phyloP scores from a whole-genome alignment of 1,140 invertebrate genomes.

The Arctopsyche grandis region DNA sequence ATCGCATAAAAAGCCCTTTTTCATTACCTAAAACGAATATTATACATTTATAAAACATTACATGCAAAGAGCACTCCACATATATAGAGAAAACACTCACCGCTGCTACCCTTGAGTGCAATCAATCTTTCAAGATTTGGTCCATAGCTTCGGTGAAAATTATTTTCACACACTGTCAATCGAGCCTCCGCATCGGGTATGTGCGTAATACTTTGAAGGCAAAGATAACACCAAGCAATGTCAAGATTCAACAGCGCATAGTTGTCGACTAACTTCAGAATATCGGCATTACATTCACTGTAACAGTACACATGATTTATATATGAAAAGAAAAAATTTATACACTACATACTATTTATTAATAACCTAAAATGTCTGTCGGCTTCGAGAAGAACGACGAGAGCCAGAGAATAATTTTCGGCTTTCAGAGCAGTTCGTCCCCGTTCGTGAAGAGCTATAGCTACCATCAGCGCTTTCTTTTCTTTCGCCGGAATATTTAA shows the following conservation, averaged over 20 bases:
- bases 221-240: constrained; percentile 87
- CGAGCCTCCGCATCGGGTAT: constrained; percentile 77
- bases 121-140: constrained; percentile 74
- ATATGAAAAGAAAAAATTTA: constrained; percentile 3
- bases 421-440: constrained; percentile 73
- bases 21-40: constrained; percentile 69
- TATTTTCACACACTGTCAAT: constrained; percentile 72
- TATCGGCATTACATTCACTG: constrained; percentile 74
- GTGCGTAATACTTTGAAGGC: constrained; percentile 75
- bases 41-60: constrained; percentile 10
- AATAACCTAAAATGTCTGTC: constrained; percentile 79
- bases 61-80: no score
- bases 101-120: constrained; percentile 73
- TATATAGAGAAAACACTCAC: no score
- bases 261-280: constrained; percentile 80
- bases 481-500: constrained; percentile 75
- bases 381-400: constrained; percentile 79
- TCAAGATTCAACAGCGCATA: constrained; percentile 83
- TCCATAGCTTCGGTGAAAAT: constrained; percentile 77
- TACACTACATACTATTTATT: background rate
- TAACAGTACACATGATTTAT: constrained; percentile 48
- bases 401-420: constrained; percentile 73
- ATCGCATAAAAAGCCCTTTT: constrained; percentile 76
- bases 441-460: constrained; percentile 82
- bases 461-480: constrained; percentile 74